Conservation (phyloP, 2,797 vertebrate genomes). For the Diplodus puntazzo region DNA sequence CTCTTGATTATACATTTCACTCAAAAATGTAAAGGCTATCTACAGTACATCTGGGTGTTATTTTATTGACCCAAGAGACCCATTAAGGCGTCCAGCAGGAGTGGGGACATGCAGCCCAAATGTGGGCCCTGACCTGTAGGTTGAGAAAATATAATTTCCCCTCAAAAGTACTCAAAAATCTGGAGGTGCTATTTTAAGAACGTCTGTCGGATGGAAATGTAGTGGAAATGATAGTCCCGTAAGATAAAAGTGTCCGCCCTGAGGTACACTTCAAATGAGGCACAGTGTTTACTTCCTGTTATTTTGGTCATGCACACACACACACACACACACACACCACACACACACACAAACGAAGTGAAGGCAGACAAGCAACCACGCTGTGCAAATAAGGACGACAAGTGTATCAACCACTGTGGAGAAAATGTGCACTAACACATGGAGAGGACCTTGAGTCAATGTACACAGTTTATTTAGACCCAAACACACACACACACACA, state of each 20-base stretch:
- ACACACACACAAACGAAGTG: not conserved
- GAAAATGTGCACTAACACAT: conserved; percentile 32
- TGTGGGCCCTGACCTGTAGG: conserved; percentile 14
- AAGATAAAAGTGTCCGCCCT: conserved; percentile 17
- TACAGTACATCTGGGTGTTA: not conserved
- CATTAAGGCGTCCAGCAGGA: conserved; percentile 5
- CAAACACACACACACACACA: not conserved
- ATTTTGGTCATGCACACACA: conserved; percentile 9
- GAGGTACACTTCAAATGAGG: conserved; percentile 31
- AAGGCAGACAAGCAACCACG: not conserved
- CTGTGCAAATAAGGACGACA: conserved; percentile 31
- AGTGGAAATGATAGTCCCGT: not conserved
- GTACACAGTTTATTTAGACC: conserved; percentile 37
- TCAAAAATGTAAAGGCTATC: too few species aligned
- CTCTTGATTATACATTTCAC: too few species aligned
- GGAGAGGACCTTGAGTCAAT: conserved; percentile 5
- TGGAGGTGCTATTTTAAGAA: not conserved
- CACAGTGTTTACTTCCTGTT: conserved; percentile 21
- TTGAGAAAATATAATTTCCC: conserved; percentile 14
- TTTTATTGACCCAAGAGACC: conserved; percentile 1
- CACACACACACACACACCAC: conserved; percentile 7
- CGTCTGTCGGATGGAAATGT: conserved; percentile 17
- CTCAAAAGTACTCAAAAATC: not conserved
- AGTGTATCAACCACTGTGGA: not conserved
- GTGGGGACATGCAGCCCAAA: conserved; percentile 13